Conservation (phyloP, 1,140 invertebrate species). For the Lepidostoma basale region DNA sequence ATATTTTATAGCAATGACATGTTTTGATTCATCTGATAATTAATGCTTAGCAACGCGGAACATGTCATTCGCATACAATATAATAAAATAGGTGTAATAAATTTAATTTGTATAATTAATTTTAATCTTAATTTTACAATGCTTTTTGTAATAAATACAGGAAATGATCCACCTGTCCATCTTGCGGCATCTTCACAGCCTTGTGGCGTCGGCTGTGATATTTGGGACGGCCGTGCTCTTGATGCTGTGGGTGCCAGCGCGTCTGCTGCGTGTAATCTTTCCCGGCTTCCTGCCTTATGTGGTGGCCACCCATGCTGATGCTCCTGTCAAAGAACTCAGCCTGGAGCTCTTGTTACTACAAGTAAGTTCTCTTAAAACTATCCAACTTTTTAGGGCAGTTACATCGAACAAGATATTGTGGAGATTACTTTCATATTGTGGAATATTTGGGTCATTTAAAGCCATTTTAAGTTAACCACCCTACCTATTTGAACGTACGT, state of each 20-base stretch:
- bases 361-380: conserved; percentile 59
- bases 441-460: no score
- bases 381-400: no score
- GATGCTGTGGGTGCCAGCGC: conserved; percentile 94
- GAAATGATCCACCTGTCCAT: conserved; percentile 99
- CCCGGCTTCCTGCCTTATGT: conserved; percentile 94
- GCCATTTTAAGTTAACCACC: no score
- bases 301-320: conserved; percentile 81
- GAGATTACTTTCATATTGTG: no score
- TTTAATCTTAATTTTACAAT: no score
- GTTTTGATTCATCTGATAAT: no score
- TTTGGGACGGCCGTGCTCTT: conserved; percentile 95
- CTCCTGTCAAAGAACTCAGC: conserved; percentile 86
- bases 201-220: conserved; percentile 92
- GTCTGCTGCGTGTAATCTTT: conserved; percentile 81
- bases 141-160: conserved; percentile 48
- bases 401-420: no score
- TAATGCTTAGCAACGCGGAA: no score
- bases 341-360: conserved; percentile 93
- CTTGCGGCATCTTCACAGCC: conserved; percentile 83
- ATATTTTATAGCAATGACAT: no score
- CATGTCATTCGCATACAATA: no score
- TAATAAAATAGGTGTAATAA: neutral
- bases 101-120: neutral
- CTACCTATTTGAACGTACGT: no score